Evolutionary conservation across 1,140 invertebrate genomes (phyloP).

Genomic region (Drosophila melanogaster): DNA sequence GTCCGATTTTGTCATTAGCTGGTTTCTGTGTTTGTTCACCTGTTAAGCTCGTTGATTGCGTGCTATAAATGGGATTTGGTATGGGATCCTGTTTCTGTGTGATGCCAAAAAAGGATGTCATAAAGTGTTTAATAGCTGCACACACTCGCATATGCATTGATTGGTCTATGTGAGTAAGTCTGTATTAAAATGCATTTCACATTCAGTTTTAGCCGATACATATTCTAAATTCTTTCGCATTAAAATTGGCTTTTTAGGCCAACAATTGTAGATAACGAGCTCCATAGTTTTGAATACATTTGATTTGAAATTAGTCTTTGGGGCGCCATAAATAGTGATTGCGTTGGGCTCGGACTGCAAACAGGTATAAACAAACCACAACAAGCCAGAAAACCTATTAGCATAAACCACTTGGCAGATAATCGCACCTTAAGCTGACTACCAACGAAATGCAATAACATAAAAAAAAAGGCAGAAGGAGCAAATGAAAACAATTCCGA

Average conservation of each 20-base stretch:
- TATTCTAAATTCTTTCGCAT: neutral
- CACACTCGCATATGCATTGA: slow-evolving; percentile 29
- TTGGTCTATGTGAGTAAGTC: slow-evolving; percentile 13
- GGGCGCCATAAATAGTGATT: slow-evolving; percentile 54
- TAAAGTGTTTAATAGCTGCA: slow-evolving; percentile 18
- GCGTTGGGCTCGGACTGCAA: slow-evolving; percentile 30
- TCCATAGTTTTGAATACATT: slow-evolving; percentile 52
- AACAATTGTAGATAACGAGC: slow-evolving; percentile 7
- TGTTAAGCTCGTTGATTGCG: slow-evolving; percentile 55
- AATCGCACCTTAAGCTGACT: slow-evolving; percentile 52
- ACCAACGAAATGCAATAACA: slow-evolving; percentile 23
- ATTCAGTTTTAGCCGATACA: too few relatives aligned
- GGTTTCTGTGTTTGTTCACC: slow-evolving; percentile 33
- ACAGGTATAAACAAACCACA: slow-evolving; percentile 19
- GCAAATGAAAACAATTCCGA: slow-evolving; percentile 24
- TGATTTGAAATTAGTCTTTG: slow-evolving; percentile 29
- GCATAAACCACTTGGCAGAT: slow-evolving; percentile 62
- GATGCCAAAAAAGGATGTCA: neutral
- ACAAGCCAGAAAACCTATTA: slow-evolving; percentile 45
- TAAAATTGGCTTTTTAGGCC: slow-evolving; percentile 8
- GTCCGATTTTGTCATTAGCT: slow-evolving; percentile 34
- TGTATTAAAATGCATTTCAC: slow-evolving; percentile 16
- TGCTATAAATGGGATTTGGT: slow-evolving; percentile 13
- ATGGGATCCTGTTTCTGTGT: neutral
- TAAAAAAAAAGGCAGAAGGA: slow-evolving; percentile 8